Evolutionary conservation across 1,140 invertebrate genomes (phyloP), one percentile per base, ranked within the genome.

Genomic region (Pygmarrhopalites habei): DNA sequence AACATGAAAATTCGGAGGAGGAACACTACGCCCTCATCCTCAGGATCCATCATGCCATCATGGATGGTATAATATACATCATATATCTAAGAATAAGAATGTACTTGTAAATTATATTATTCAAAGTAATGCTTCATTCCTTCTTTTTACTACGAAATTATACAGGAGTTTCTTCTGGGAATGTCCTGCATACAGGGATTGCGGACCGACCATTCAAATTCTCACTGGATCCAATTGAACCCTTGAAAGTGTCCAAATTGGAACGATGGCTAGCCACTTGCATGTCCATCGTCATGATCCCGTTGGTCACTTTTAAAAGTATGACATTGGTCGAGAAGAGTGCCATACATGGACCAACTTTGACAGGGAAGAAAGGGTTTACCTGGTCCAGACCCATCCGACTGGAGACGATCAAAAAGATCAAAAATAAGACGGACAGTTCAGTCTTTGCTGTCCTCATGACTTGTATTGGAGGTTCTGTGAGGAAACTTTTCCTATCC

Each of bases 121-220:
- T n/a, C n/a, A n/a, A n/a, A n/a, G n/a, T n/a, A n/a, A n/a, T n/a
- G n/a, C n/a, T n/a, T n/a, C n/a, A n/a, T n/a, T n/a, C n/a, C n/a
- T n/a, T n/a, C n/a, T n/a, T n/a, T n/a, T n/a, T n/a, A n/a, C n/a
- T n/a, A n/a, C n/a, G n/a, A n/a, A n/a, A n/a, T n/a, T n/a, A n/a
- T n/a, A n/a, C n/a, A n/a, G n/a, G n/a, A 30, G 59, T 71, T 30
- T 66, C 63, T 12, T 41, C 64, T 51, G 69, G 65, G 47, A 65
- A 71, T 23, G 47, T 61, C 25, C 55, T 71, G 0, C 64, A 68
- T 30, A 19, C 58, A 29, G 61, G 30, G 23, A 51, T 68, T 21
- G 69, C 65, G 1, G 69, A 71, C 52, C 26, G 55, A 35, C 63
- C 66, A 2, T 65, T 67, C 39, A 71, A 65, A 32, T 61, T 71